Evolutionary conservation across 2,113 vertebrate species (phyloP).

Genomic region (Cebidichthys violaceus): DNA sequence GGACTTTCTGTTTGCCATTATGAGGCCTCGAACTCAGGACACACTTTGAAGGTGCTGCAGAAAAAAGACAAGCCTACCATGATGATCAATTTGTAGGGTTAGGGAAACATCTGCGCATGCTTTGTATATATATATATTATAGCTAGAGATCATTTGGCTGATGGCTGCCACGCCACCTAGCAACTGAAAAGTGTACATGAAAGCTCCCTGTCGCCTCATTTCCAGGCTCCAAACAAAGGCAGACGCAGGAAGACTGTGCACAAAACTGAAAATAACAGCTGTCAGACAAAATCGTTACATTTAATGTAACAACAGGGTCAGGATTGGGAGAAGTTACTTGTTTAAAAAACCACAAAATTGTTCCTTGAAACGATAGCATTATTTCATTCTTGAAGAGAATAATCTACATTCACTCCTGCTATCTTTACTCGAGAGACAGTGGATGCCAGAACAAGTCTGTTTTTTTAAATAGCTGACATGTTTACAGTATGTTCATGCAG

Average conservation of each 20-base stretch:
- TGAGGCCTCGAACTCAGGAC: constrained; percentile 40
- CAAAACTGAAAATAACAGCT: background rate
- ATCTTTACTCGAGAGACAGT: background rate
- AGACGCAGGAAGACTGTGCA: background rate
- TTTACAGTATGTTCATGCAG: constrained; percentile 46
- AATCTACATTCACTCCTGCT: background rate
- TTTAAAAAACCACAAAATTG: background rate
- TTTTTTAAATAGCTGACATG: constrained; percentile 36
- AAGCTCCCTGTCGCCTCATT: background rate
- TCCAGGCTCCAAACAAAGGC: background rate
- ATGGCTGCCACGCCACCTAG: background rate
- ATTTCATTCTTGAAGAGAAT: background rate
- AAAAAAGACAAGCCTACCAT: constrained; percentile 24
- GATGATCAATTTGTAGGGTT: constrained; percentile 51
- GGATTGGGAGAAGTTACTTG: background rate
- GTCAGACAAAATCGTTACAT: background rate
- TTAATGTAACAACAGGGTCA: background rate
- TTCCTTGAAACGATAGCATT: background rate
- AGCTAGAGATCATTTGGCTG: constrained; percentile 1
- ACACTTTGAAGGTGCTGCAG: constrained; percentile 48
- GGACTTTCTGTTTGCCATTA: constrained; percentile 41
- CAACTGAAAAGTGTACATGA: constrained; percentile 9
- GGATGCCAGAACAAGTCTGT: background rate
- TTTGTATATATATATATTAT: constrained; percentile 11
- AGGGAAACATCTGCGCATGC: constrained; percentile 31